Conservation (phyloP, 2,797 vertebrate species). For the Darevskia mixta region DNA sequence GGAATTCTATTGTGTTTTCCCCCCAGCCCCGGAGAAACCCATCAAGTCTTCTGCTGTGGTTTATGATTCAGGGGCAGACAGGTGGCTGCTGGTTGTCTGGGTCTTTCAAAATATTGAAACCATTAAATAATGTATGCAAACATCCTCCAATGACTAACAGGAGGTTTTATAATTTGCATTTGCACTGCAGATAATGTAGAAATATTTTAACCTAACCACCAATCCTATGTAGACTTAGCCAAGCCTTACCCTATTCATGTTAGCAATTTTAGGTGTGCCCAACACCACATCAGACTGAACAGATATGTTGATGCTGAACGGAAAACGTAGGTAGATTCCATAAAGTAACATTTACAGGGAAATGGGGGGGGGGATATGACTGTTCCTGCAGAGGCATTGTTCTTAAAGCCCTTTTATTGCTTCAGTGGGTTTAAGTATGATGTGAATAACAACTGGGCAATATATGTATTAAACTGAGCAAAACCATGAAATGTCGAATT, state of each 20-base stretch:
- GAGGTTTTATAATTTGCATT: slow-evolving; percentile 1
- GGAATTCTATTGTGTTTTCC: slow-evolving; percentile 3
- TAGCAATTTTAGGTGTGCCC: background rate
- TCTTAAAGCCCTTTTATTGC: background rate
- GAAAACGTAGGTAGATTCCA: slow-evolving; percentile 11
- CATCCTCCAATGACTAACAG: background rate
- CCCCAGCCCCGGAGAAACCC: background rate
- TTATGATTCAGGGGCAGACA: background rate
- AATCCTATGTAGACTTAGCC: background rate
- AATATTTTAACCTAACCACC: background rate
- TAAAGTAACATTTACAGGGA: background rate
- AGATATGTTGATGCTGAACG: background rate
- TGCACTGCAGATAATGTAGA: background rate
- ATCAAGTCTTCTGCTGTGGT: background rate
- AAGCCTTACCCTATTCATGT: background rate
- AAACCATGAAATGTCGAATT: slow-evolving; percentile 13
- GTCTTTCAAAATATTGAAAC: slow-evolving; percentile 7
- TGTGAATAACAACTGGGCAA: background rate
- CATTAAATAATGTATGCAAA: background rate
- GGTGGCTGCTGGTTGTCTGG: slow-evolving; percentile 1
- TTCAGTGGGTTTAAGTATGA: background rate
- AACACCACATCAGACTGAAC: background rate
- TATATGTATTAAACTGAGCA: background rate
- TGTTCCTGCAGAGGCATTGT: background rate
- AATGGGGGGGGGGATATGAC: background rate